Conservation (phyloP, 1,140 invertebrate species). For the Globodera ellingtonae region DNA sequence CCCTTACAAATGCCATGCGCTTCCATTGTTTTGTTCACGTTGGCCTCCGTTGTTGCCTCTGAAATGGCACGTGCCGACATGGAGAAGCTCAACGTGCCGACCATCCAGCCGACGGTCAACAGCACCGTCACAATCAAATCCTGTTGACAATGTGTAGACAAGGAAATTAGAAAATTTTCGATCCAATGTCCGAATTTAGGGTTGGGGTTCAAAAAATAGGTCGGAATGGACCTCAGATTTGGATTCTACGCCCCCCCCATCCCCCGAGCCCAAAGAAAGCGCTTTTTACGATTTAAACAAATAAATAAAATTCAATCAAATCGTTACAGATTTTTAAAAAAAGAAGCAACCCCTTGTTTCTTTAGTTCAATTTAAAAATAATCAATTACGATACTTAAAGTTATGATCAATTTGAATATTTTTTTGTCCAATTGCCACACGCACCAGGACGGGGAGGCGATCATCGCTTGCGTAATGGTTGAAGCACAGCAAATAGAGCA, state of each 20-base stretch:
- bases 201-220: no score
- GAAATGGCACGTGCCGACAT: slow-evolving; percentile 27
- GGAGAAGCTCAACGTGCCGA: slow-evolving; percentile 49
- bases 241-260: no score
- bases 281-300: no score
- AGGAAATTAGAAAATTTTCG: slow-evolving; percentile 5
- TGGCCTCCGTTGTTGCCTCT: slow-evolving; percentile 38
- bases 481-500: slow-evolving; percentile 53
- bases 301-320: background rate
- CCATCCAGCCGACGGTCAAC: slow-evolving; percentile 51
- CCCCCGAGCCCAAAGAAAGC: no score
- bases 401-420: no score
- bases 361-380: no score
- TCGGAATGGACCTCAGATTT: no score
- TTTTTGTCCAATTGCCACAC: no score
- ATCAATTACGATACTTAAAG: no score
- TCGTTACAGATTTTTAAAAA: no score
- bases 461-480: slow-evolving; percentile 47
- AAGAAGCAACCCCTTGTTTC: no score
- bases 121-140: slow-evolving; percentile 49
- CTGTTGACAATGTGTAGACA: slow-evolving; percentile 11
- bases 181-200: no score
- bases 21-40: slow-evolving; percentile 31
- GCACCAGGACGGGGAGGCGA: slow-evolving; percentile 45
- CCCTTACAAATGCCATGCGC: slow-evolving; percentile 30